phyloP scores from a whole-genome alignment of 2,113 vertebrate genomes.

The Heloderma charlesbogerti region DNA sequence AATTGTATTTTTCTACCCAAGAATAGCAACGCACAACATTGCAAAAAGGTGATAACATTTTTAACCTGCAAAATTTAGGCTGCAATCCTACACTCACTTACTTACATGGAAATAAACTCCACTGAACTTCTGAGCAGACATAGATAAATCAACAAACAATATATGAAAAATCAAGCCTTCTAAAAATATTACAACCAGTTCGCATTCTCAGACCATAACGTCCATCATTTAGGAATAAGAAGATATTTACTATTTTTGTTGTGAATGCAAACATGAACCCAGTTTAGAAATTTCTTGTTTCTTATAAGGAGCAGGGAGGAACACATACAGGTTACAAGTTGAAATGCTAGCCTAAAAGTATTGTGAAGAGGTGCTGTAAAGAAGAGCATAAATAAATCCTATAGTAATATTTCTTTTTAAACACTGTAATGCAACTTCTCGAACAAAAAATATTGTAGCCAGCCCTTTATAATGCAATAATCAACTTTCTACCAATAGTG shows the following conservation, averaged over 20 bases:
- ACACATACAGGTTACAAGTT: background rate
- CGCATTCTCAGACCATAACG: background rate
- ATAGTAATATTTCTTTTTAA: background rate
- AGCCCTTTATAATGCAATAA: slow-evolving; percentile 13
- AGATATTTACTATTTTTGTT: slow-evolving; percentile 26
- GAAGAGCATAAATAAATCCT: background rate
- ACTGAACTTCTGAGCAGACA: background rate
- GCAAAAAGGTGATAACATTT: background rate
- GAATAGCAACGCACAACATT: accelerated
- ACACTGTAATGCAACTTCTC: background rate
- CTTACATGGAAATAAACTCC: background rate
- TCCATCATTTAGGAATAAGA: background rate
- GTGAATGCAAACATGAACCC: slow-evolving; percentile 61
- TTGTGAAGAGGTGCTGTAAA: too few species aligned
- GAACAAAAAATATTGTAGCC: slow-evolving; percentile 25
- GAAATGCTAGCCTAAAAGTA: background rate
- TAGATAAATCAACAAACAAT: background rate
- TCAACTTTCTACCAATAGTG: slow-evolving; percentile 40
- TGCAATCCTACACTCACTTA: background rate
- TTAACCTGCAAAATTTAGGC: slow-evolving; percentile 28
- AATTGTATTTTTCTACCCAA: accelerated
- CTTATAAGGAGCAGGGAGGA: slow-evolving; percentile 39
- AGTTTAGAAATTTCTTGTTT: slow-evolving; percentile 41
- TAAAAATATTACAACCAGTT: slow-evolving; percentile 43
- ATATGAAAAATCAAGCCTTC: slow-evolving; percentile 3